Evolutionary conservation across 2,113 vertebrate genomes (phyloP).

Genomic region (Pygoscelis antarcticus): DNA sequence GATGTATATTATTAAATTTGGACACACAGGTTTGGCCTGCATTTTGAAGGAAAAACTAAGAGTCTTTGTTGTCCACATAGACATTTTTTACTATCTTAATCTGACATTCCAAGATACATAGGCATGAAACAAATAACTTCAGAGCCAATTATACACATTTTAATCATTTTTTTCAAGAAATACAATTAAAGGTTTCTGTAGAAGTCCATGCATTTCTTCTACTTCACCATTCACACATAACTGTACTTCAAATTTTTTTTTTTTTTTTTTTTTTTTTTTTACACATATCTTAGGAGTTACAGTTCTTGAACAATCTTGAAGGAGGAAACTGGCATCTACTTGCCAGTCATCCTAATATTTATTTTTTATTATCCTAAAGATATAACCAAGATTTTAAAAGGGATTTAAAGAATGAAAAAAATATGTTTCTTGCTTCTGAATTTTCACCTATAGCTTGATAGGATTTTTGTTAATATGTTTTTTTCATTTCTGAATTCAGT

Average conservation of each 20-base stretch:
- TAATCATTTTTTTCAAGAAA: not conserved
- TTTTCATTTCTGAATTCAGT: not conserved
- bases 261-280: not conserved
- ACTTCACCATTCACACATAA: not conserved
- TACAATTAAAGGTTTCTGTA: not conserved
- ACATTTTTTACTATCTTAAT: not conserved
- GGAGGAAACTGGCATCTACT: not conserved
- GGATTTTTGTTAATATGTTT: not conserved
- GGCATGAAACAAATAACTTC: not conserved
- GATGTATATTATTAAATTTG: not conserved
- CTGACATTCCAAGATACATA: not conserved
- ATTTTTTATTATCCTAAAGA: not conserved
- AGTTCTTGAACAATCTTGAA: not conserved
- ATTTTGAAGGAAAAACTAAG: not conserved
- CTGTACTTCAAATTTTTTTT: not conserved
- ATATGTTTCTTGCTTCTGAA: not conserved
- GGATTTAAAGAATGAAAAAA: not conserved
- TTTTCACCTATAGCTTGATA: not conserved
- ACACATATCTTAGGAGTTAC: not conserved
- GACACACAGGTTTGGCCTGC: not conserved
- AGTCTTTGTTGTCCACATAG: rapidly evolving
- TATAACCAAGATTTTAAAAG: not conserved
- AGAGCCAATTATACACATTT: not conserved
- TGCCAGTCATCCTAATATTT: not conserved
- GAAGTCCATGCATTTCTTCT: not conserved